Evolutionary conservation across 2,113 vertebrate genomes (phyloP).

Genomic region (Centropus bengalensis): DNA sequence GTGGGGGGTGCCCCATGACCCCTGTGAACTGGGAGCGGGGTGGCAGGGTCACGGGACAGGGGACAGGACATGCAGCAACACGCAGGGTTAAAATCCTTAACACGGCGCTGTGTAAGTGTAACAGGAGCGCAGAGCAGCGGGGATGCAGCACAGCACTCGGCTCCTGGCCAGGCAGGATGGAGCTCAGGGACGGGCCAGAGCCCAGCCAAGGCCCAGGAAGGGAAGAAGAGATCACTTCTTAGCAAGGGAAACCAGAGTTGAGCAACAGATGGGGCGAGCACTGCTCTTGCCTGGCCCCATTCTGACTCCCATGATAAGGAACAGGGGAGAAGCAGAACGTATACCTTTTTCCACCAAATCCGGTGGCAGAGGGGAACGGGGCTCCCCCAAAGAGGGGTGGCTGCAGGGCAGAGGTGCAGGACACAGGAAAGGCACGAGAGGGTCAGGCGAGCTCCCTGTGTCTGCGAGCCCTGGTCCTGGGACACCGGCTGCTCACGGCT

Average conservation of each 20-base stretch:
- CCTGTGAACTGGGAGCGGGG: fast-evolving
- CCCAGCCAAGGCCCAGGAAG: fast-evolving
- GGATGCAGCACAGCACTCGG: not conserved
- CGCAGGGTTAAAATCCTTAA: not conserved
- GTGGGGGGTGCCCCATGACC: not conserved
- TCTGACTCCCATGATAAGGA: fast-evolving
- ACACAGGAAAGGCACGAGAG: not conserved
- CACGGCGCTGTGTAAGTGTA: not conserved
- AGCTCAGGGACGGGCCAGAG: not conserved
- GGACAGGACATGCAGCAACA: not conserved
- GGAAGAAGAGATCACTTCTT: not conserved
- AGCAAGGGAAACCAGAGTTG: not conserved
- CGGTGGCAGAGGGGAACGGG: not conserved
- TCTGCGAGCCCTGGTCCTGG: not conserved
- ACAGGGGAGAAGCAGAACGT: fast-evolving
- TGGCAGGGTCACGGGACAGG: not conserved
- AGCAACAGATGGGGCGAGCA: fast-evolving
- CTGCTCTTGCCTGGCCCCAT: not conserved
- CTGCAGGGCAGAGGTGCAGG: not conserved
- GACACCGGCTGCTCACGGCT: fast-evolving
- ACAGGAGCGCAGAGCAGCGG: not conserved
- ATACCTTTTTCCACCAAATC: fast-evolving
- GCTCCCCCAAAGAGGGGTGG: not conserved
- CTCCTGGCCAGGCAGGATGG: not conserved
- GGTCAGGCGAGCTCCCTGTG: not conserved